These are phyloP conservation scores for Epizoanthus stellaris DNA, from an alignment of 92 coral and sea anemone species.

Conservation along the genomic window DNA sequence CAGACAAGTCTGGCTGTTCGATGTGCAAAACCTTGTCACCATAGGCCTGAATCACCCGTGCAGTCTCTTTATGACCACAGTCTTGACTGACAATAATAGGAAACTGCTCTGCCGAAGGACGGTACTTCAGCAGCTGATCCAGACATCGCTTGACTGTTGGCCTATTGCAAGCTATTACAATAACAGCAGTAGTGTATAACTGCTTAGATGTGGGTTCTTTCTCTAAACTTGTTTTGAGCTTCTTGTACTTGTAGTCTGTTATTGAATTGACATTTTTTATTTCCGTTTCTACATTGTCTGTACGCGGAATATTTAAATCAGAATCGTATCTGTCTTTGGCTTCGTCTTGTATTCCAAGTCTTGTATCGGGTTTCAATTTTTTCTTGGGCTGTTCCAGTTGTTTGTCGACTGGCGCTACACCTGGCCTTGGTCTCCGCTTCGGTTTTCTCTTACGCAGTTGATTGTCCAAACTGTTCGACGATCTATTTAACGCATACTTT, in stretches of 20 bases:
- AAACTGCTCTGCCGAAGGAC: slow-evolving; percentile 82
- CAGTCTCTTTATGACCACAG: slow-evolving; percentile 87
- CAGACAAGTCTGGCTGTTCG: slow-evolving; percentile 86
- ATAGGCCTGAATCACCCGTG: slow-evolving; percentile 76
- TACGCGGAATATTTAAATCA: background rate
- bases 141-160: slow-evolving; percentile 89
- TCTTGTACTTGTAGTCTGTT: background rate
- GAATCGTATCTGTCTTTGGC: background rate
- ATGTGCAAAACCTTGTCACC: slow-evolving; percentile 70
- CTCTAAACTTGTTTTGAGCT: background rate
- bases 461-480: background rate
- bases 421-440: background rate
- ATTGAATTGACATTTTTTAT: background rate
- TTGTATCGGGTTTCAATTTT: background rate
- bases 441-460: background rate
- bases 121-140: slow-evolving; percentile 79
- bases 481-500: background rate
- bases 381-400: background rate
- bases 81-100: slow-evolving; percentile 97
- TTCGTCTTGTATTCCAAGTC: background rate
- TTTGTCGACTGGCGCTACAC: background rate
- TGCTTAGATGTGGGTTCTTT: slow-evolving; percentile 11
- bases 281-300: background rate
- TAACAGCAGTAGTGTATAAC: slow-evolving; percentile 62
- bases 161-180: slow-evolving; percentile 93